Base-by-base conservation (phyloP, 1,140 invertebrate genomes). In the Bombus pyrosoma region DNA sequence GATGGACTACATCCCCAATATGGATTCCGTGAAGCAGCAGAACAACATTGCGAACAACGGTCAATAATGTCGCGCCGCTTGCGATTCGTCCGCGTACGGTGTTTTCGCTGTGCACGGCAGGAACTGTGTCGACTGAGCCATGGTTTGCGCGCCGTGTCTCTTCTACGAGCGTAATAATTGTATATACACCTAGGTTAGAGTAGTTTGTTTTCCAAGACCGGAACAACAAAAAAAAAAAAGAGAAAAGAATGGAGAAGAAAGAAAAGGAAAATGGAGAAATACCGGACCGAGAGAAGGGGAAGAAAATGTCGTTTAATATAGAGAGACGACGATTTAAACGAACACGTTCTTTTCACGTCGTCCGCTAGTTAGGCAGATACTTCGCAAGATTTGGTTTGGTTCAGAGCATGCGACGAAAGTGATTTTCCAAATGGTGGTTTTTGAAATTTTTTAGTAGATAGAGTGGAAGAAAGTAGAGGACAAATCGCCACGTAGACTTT, bases 1-100 rank as follows among this genome's bases (percentile, higher is more conserved):
- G 34, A 96, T 98, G 92, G 99, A 99, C 95, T 99, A 98, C 94
- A 97, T 99, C 91, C 98, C 98, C 79, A 97, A 97, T 92, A 97
- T 98, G 97, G 98, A 98, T 91, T 93, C 93, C 3, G 84, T 91
- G 43, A 92, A 93, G 73, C 92, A 93, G 76, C 92, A 93, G 57
- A 93, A 94, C 75, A 93, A 94, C 88, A 83, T 91, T 0, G 37
- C 39, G 75, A 92, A 93, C 72, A 93, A 93, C 86, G 86, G 91
- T 57, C 93, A 95, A 94, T 93, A 94, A 94, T 94, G 79, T 83
- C 62, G 85, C 68, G 76, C 83, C 79, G 86, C 39, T 32, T 62
- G 69, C 81, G 43, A 75, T 81, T 64, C 85, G 86, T 68, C 85
- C 78, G 86, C 47, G 34, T 47, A 64, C 74, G 39, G 53, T 81